Percentiles rank a stretch among this genome's conserved stretches.
These are phyloP conservation scores for Drosophila bocqueti DNA, from an alignment of 1,140 invertebrate genomes.

Conservation along the genomic window DNA sequence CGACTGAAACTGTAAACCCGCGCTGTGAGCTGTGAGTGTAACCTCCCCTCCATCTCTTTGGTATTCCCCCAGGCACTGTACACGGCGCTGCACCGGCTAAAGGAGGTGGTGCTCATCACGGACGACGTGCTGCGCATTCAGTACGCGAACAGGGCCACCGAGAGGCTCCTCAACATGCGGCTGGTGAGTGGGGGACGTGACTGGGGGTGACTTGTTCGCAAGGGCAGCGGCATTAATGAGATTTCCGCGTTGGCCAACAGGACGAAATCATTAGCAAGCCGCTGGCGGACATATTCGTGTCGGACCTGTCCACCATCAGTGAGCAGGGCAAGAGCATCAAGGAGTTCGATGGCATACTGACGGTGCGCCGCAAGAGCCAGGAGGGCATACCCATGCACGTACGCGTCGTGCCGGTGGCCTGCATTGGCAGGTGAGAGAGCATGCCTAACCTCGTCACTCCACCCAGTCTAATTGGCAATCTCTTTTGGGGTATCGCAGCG, in stretches of 20 bases:
- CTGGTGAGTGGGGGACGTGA: constrained; percentile 64
- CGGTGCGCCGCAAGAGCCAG: constrained; percentile 91
- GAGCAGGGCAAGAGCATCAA: constrained; percentile 89
- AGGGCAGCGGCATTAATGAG: constrained; percentile 57
- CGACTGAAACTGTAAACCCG: constrained; percentile 74
- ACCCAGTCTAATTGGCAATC: constrained; percentile 27
- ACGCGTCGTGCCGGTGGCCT: constrained; percentile 89
- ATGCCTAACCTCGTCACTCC: neutral
- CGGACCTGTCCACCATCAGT: constrained; percentile 87
- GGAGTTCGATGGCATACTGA: constrained; percentile 94
- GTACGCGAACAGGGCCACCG: constrained; percentile 84
- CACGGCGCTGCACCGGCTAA: constrained; percentile 92
- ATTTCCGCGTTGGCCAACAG: constrained; percentile 85
- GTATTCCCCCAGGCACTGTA: constrained; percentile 89
- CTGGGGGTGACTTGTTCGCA: constrained; percentile 3
- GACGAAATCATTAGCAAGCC: constrained; percentile 92
- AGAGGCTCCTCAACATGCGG: constrained; percentile 83
- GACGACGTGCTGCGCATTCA: constrained; percentile 93
- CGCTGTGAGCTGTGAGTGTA: neutral
- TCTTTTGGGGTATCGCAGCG: constrained; percentile 40
- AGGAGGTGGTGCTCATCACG: constrained; percentile 94
- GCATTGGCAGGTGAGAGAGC: constrained; percentile 86
- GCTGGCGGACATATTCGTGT: constrained; percentile 87
- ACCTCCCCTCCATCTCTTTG: neutral
- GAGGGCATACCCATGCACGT: constrained; percentile 93